These are phyloP conservation scores for Echinometra lucunter DNA, from an alignment of 53 echinoderm and acorn worm species.

Conservation along the genomic window DNA sequence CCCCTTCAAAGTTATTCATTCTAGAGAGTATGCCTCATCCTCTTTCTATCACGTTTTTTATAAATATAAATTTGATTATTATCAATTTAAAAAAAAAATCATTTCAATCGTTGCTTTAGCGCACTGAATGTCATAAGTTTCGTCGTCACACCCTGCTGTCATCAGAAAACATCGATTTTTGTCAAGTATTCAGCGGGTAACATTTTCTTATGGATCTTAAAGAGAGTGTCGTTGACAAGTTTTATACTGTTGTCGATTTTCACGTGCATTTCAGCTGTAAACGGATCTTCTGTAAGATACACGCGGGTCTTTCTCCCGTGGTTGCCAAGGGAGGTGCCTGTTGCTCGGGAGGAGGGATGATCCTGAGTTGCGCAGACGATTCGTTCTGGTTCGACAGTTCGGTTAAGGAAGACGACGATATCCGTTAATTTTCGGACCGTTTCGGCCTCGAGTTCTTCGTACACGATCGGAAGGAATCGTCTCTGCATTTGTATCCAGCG, in stretches of 20 bases:
- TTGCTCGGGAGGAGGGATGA: constrained; percentile 80
- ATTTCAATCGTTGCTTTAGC: too few species aligned
- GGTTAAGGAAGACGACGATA: constrained; percentile 77
- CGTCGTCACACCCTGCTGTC: too few species aligned
- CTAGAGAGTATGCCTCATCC: too few species aligned
- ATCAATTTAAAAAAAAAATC: too few species aligned
- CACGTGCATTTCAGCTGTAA: not conserved
- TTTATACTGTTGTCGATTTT: constrained; percentile 33
- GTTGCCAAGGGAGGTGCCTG: constrained; percentile 81
- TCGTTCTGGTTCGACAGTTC: constrained; percentile 55
- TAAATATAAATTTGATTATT: too few species aligned
- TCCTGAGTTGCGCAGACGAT: constrained; percentile 81
- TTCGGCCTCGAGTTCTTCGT: constrained; percentile 77
- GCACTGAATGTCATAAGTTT: too few species aligned
- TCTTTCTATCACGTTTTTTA: too few species aligned
- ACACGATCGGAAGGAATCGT: constrained; percentile 70
- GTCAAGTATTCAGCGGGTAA: constrained; percentile 38
- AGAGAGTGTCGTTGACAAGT: constrained; percentile 39
- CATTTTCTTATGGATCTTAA: not conserved
- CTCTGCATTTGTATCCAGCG: constrained; percentile 75
- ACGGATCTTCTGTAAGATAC: constrained; percentile 70
- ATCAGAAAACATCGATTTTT: constrained; percentile 11
- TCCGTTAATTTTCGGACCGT: constrained; percentile 71
- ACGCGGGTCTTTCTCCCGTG: constrained; percentile 78
- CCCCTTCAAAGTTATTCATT: not conserved